Evolutionary conservation across 2,113 vertebrate genomes (phyloP).

Genomic region (Melospiza melodia): DNA sequence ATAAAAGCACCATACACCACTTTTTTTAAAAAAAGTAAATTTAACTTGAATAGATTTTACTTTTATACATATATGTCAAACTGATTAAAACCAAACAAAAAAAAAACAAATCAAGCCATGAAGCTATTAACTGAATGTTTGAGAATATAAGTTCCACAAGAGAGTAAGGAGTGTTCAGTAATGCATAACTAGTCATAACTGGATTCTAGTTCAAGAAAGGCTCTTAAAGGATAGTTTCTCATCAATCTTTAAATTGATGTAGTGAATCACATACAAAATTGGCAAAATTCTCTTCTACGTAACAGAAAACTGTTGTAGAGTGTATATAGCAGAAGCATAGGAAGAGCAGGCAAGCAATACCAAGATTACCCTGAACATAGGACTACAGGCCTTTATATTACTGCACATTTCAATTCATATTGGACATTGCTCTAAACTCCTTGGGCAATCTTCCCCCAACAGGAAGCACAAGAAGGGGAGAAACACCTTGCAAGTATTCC

Average conservation of each 20-base stretch:
- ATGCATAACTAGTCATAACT: constrained; percentile 54
- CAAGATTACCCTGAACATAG: background rate
- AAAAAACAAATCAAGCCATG: background rate
- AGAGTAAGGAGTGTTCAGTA: constrained; percentile 23
- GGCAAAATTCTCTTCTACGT: background rate
- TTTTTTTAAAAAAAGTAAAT: background rate
- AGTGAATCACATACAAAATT: background rate
- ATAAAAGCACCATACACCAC: background rate
- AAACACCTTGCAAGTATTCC: background rate
- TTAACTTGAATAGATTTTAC: background rate
- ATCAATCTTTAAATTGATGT: background rate
- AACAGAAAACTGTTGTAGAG: background rate
- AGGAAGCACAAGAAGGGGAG: background rate
- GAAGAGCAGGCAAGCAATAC: background rate
- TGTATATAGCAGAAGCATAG: background rate
- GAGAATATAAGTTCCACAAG: background rate
- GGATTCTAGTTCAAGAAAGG: background rate
- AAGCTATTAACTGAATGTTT: background rate
- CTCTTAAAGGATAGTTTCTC: background rate
- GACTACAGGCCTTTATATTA: background rate
- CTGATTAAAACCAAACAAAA: background rate
- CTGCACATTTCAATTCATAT: background rate
- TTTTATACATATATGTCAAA: background rate
- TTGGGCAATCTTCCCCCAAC: background rate
- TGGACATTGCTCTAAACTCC: background rate